A percentile compares a stretch with the other conserved stretches of the same genome.
These are phyloP conservation scores for Strigops habroptila DNA, from an alignment of 2,113 vertebrate species.

Conservation along the genomic window DNA sequence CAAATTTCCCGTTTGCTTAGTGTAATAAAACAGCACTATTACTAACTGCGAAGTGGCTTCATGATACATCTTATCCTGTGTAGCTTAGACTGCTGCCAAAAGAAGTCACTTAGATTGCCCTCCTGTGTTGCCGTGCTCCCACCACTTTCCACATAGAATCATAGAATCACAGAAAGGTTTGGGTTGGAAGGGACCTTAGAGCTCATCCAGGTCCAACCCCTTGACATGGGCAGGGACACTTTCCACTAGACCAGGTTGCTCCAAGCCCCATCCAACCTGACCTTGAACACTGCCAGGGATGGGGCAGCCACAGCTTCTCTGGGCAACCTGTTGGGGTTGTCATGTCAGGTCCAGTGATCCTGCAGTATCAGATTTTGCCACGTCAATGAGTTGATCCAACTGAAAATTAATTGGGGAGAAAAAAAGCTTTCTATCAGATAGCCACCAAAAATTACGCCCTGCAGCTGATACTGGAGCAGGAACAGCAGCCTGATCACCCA, in stretches of 20 bases:
- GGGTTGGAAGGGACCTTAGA: neutral
- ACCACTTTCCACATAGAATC: neutral
- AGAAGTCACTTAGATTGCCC: neutral
- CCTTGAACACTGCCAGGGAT: neutral
- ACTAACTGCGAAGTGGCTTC: neutral
- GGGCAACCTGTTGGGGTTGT: neutral
- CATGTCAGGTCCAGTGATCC: neutral
- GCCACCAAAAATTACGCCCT: neutral
- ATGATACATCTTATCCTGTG: neutral
- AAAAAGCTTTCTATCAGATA: neutral
- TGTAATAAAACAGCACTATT: neutral
- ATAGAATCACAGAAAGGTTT: neutral
- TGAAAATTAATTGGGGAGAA: neutral
- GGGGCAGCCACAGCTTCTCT: neutral
- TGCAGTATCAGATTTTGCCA: neutral
- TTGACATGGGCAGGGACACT: neutral
- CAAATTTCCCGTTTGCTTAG: neutral
- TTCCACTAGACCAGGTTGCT: neutral
- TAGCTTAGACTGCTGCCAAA: neutral
- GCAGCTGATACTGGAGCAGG: neutral
- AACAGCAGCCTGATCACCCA: neutral
- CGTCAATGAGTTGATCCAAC: neutral
- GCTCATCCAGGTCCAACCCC: neutral
- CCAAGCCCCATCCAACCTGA: neutral
- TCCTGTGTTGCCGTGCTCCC: neutral